phyloP scores from a whole-genome alignment of 2,888 invertebrate genomes.

The Caenorhabditis macrosperma region DNA sequence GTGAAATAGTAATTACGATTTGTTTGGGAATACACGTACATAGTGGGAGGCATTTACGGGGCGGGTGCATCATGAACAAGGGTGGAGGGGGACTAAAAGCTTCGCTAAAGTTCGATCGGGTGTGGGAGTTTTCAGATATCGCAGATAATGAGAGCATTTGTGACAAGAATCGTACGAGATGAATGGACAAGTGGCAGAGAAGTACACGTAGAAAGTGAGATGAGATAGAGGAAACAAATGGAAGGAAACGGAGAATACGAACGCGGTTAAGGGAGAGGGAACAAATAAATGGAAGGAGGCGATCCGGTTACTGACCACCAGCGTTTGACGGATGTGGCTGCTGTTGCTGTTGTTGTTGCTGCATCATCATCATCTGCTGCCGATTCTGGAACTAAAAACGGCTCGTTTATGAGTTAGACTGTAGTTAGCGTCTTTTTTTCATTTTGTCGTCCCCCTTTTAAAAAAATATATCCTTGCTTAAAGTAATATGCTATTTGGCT shows the following conservation, averaged over 20 bases:
- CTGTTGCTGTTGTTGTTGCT: conserved; percentile 41
- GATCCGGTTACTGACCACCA: conserved; percentile 24
- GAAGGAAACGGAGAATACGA: conserved; percentile 14
- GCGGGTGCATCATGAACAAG: conserved; percentile 9
- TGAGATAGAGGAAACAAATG: conserved; percentile 13
- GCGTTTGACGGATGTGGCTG: conserved; percentile 49
- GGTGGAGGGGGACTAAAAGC: not conserved
- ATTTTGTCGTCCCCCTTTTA: not conserved
- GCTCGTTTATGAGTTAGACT: not conserved
- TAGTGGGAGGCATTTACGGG: conserved; percentile 43
- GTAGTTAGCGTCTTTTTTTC: not conserved
- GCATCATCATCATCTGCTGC: conserved; percentile 43
- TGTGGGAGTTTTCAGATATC: conserved; percentile 18
- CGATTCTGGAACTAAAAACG: conserved; percentile 46
- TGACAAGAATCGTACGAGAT: conserved; percentile 23
- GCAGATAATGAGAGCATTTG: conserved; percentile 20
- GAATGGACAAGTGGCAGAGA: conserved; percentile 16
- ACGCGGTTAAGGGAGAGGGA: conserved; percentile 23
- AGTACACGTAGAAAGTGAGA: conserved; percentile 40
- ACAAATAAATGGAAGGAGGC: not conserved
- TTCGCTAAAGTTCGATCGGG: not conserved
- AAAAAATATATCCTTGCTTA: no score
- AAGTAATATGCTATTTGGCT: not conserved
- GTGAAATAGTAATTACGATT: conserved; percentile 1
- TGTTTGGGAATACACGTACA: conserved; percentile 40